phyloP scores from a whole-genome alignment of 2,797 vertebrate genomes.

The Acanthurus lineatus region DNA sequence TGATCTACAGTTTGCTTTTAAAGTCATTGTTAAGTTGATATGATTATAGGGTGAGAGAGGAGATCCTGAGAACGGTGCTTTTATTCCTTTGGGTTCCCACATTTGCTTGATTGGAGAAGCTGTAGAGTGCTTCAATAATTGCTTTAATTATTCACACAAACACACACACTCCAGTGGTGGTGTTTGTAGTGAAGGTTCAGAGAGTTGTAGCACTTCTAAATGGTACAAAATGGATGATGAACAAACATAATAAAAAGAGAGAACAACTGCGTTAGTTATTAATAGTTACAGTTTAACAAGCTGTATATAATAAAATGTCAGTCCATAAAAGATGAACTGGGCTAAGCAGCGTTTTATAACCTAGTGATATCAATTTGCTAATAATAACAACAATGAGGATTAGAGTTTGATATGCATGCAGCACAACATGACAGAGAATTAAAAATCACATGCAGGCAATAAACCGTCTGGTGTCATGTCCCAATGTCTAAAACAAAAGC shows the following conservation, averaged over 20 bases:
- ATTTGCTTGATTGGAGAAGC: conserved; percentile 47
- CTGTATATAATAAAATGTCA: not conserved
- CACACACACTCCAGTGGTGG: conserved; percentile 14
- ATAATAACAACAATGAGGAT: not conserved
- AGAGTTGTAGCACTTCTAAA: conserved; percentile 44
- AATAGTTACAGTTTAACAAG: not conserved
- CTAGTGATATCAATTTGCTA: not conserved
- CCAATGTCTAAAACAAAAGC: not conserved
- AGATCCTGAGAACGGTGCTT: conserved; percentile 22
- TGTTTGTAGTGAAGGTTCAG: conserved; percentile 25
- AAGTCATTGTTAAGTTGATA: conserved; percentile 51
- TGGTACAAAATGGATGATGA: conserved; percentile 30
- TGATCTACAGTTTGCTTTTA: conserved; percentile 36
- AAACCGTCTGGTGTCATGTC: not conserved
- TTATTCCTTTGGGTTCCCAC: conserved; percentile 35
- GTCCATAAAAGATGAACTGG: not conserved
- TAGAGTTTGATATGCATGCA: not conserved
- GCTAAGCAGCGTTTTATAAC: not conserved
- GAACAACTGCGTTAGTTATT: not conserved
- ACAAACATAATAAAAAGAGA: conserved; percentile 2
- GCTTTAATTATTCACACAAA: conserved; percentile 57
- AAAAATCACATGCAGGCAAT: not conserved
- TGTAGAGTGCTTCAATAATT: conserved; percentile 11
- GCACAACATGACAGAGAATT: no score
- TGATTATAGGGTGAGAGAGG: conserved; percentile 30